Conservation (phyloP, 2,797 vertebrate species). For the Micromesistius poutassou region DNA sequence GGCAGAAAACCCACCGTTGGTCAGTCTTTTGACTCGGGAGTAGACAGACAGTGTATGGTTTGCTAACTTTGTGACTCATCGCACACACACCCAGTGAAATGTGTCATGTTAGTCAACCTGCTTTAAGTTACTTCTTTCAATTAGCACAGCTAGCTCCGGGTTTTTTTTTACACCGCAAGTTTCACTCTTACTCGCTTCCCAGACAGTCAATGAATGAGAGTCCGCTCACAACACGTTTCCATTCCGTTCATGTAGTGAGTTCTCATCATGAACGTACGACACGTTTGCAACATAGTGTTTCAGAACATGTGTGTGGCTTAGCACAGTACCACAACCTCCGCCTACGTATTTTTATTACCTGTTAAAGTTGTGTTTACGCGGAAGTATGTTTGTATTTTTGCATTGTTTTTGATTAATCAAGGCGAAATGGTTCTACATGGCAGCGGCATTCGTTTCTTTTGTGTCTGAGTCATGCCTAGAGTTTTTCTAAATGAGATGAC, state of each 20-base stretch:
- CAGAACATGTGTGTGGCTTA: neutral
- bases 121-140: neutral
- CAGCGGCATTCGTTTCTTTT: conserved; percentile 30
- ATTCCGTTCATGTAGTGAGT: neutral
- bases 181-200: neutral
- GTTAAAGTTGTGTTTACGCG: neutral
- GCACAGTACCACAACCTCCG: neutral
- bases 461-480: conserved; percentile 42
- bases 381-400: neutral
- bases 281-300: neutral
- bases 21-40: neutral
- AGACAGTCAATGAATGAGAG: neutral
- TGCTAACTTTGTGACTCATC: neutral
- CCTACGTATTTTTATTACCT: neutral
- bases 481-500: conserved; percentile 29
- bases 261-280: neutral
- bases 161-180: neutral
- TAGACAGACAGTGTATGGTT: neutral
- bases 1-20: too few species aligned
- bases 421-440: neutral
- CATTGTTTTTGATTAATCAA: neutral
- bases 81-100: neutral
- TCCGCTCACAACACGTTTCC: neutral
- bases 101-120: neutral
- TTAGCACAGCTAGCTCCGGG: conserved; percentile 2